These are phyloP conservation scores for Sinotaia quadrata DNA, from an alignment of 2,888 invertebrate genomes.

Conservation along the genomic window DNA sequence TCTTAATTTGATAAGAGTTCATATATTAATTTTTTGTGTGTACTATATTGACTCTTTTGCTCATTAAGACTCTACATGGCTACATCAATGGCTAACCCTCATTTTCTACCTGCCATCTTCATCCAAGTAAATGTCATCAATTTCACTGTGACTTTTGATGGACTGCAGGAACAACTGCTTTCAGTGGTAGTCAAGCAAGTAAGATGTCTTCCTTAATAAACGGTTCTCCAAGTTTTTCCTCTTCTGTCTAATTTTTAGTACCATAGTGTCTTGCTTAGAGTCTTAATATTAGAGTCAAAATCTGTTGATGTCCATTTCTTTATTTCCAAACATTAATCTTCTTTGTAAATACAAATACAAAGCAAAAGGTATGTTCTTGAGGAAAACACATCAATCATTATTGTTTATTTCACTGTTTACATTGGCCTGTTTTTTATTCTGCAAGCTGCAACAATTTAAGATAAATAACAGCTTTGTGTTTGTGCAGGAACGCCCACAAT, in stretches of 20 bases:
- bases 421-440: not conserved
- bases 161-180: slow-evolving; percentile 71
- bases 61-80: slow-evolving; percentile 68
- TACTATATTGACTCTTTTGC: not conserved
- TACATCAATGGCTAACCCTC: slow-evolving; percentile 70
- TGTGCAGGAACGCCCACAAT: slow-evolving; percentile 64
- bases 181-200: slow-evolving; percentile 71
- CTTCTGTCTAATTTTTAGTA: no score
- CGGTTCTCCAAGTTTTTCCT: no score
- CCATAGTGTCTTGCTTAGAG: no score
- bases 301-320: no score
- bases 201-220: no score
- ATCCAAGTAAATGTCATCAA: slow-evolving; percentile 71
- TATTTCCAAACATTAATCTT: no score
- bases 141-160: slow-evolving; percentile 72
- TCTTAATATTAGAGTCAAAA: no score
- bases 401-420: not conserved
- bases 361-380: no score
- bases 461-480: not conserved
- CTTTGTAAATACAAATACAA: no score
- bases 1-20: not conserved
- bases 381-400: no score
- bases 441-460: not conserved
- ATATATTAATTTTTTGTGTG: not conserved
- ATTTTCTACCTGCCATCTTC: slow-evolving; percentile 70